Base-by-base conservation (phyloP, 2,113 vertebrate genomes). In the Orientallactaga bullata region DNA sequence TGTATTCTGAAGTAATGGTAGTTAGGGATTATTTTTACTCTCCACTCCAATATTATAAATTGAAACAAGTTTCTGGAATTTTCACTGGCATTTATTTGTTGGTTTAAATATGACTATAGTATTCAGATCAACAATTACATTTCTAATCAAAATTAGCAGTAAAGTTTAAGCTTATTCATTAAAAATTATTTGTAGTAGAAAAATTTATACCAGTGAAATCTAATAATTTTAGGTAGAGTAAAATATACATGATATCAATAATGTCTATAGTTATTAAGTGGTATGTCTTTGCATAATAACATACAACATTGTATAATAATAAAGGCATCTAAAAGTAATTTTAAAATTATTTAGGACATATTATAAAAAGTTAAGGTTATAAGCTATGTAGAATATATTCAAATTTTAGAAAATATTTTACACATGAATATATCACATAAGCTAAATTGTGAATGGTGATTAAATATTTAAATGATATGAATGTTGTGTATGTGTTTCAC, bases 101-200 rank as follows among this genome's bases (percentile, higher is more conserved):
- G 10, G 20, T 88, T 35, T 61, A 85, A 87, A 58, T 69, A 55
- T 28, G 4, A 80, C 84, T 90, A 60, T 76, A 93, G 78, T 69
- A 60, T 84, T 94, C 91, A 47, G 58, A n/a, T 90, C 8, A 88
- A 13, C 30, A 92, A 51, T 88, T 88, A 26, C 92, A n/a, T 66
- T 90, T 95, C 35, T 10, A 51, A 84, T 87, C 76, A 80, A 84
- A 82, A 72, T 23, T 74, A 16, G 73, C 20, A 86, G 18, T 21
- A 71, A n/a, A 61, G 2, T 2, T 20, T 63, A 39, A 79, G 94
- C 1, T 65, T 91, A 88, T 32, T 94, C 85, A 73, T 63, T 42
- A 61, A 5, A 84, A 65, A 20, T 63, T 61, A 79, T 17, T 93
- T 94, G 1, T 35, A 73, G 8, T 20, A 78, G n/a, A 1, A 1